Percentiles rank a stretch among this genome's conserved stretches.
phyloP scores from a whole-genome alignment of 2,113 vertebrate genomes.

The Eidolon helvum region DNA sequence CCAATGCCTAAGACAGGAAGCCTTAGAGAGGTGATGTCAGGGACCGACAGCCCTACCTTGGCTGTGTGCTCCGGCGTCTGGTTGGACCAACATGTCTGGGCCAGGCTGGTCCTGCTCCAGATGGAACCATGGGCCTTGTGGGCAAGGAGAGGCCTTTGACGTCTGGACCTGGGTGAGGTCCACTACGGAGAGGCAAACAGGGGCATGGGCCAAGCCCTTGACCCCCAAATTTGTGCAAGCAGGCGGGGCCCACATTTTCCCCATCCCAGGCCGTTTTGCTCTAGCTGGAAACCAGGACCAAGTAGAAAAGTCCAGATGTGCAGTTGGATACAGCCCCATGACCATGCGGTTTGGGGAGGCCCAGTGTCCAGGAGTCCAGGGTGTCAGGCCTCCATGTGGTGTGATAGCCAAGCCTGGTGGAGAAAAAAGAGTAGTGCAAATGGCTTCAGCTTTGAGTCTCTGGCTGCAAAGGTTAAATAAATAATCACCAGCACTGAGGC shows the following conservation, averaged over 20 bases:
- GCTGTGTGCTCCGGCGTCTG: background rate
- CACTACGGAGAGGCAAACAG: background rate
- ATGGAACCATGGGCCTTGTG: background rate
- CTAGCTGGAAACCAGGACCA: background rate
- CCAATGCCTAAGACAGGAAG: background rate
- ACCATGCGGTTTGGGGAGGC: background rate
- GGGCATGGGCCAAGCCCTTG: background rate
- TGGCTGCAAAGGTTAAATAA: constrained; percentile 46
- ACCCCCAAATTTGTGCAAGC: background rate
- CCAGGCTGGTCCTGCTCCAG: background rate
- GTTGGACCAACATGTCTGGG: background rate
- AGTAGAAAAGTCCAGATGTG: constrained; percentile 9
- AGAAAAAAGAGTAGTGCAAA: background rate
- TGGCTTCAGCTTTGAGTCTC: background rate
- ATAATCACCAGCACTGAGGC: background rate
- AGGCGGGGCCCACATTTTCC: background rate
- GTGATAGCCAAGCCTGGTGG: background rate
- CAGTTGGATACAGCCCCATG: background rate
- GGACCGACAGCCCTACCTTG: background rate
- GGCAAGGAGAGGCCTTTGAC: background rate
- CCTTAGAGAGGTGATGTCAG: background rate
- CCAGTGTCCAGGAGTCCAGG: background rate
- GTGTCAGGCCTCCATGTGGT: background rate
- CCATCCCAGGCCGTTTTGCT: background rate
- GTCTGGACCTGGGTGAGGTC: background rate